phyloP scores from a whole-genome alignment of 2,888 invertebrate species.

The Selenia dentaria region DNA sequence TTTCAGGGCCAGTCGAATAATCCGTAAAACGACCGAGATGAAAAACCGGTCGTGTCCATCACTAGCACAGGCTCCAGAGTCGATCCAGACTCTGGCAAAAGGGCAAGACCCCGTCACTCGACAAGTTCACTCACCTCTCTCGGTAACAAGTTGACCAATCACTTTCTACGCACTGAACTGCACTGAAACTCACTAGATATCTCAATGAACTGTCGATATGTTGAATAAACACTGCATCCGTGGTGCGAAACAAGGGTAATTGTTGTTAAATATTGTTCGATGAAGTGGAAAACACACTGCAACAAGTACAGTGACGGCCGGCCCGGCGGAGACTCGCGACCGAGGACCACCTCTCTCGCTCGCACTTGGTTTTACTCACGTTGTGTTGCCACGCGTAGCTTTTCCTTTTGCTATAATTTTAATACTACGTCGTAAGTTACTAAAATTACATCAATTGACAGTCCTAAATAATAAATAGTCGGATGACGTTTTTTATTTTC shows the following conservation, averaged over 20 bases:
- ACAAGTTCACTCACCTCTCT: conserved; percentile 70
- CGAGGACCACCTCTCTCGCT: conserved; percentile 66
- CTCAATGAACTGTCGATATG: conserved; percentile 35
- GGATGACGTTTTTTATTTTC: no score
- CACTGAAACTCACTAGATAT: conserved; percentile 39
- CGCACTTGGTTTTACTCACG: conserved; percentile 50
- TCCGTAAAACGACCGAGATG: conserved; percentile 22
- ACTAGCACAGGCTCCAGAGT: conserved; percentile 38
- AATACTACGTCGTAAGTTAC: neutral
- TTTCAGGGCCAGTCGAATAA: conserved; percentile 3
- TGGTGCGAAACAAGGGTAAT: conserved; percentile 54
- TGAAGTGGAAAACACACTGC: conserved; percentile 59
- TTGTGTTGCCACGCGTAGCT: conserved; percentile 51
- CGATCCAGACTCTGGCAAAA: conserved; percentile 46
- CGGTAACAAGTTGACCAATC: conserved; percentile 44
- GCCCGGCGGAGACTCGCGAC: conserved; percentile 56
- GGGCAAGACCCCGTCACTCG: conserved; percentile 57
- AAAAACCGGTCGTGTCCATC: conserved; percentile 33
- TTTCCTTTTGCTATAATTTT: conserved; percentile 3
- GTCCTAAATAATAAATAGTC: no score
- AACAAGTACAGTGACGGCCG: conserved; percentile 45
- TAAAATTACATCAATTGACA: no score
- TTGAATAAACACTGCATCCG: conserved; percentile 54
- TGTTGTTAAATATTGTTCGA: conserved; percentile 67
- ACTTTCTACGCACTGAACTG: conserved; percentile 48